phyloP scores from a whole-genome alignment of 2,113 vertebrate species.

The Girardinichthys multiradiatus region DNA sequence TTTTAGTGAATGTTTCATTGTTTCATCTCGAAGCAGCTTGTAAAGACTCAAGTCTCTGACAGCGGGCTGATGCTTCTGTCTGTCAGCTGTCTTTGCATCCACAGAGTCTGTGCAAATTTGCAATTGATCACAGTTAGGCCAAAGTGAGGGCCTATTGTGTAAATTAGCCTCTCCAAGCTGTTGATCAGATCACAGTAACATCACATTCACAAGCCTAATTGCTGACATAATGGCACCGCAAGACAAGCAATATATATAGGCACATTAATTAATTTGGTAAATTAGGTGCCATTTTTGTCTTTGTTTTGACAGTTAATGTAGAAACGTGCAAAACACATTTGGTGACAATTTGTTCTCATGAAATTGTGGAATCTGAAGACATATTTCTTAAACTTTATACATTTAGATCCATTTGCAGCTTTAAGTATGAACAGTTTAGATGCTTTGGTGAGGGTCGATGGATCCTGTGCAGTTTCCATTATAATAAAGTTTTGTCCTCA shows the following conservation, averaged over 20 bases:
- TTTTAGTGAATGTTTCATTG: conserved; percentile 47
- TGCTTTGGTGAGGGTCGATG: neutral
- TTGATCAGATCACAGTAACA: neutral
- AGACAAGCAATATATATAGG: neutral
- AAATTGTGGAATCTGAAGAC: neutral
- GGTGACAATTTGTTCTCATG: neutral
- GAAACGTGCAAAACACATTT: neutral
- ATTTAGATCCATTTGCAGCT: neutral
- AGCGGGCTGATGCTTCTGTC: conserved; percentile 41
- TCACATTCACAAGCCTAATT: conserved; percentile 8
- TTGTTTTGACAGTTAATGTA: conserved; percentile 3
- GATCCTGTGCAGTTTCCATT: neutral
- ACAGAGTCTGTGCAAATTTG: conserved; percentile 20
- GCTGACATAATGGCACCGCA: conserved; percentile 13
- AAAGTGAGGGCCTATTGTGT: neutral
- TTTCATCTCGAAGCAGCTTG: conserved; percentile 54
- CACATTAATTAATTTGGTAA: conserved; percentile 4
- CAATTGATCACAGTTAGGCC: conserved; percentile 21
- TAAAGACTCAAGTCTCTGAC: conserved; percentile 53
- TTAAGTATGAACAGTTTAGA: neutral
- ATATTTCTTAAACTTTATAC: neutral
- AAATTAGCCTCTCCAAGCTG: neutral
- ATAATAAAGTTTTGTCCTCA: neutral
- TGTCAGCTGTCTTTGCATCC: conserved; percentile 42
- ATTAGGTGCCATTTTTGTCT: conserved; percentile 20